Evolutionary conservation across 2,888 invertebrate genomes (phyloP).

Genomic region (Clunio marinus): DNA sequence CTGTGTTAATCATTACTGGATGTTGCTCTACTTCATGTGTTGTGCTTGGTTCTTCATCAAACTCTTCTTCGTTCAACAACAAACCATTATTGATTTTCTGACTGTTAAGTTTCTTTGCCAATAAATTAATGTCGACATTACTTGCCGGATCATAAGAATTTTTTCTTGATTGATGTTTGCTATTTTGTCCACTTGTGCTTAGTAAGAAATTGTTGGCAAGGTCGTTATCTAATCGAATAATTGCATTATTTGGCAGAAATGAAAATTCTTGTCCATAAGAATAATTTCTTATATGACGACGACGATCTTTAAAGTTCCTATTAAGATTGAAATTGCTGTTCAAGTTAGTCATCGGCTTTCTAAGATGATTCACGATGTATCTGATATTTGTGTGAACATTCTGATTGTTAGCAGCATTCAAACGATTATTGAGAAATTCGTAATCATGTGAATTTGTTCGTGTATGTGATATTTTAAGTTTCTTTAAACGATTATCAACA

Average conservation of each 20-base stretch:
- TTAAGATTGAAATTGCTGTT: conserved; percentile 36
- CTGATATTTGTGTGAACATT: conserved; percentile 47
- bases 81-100: conserved; percentile 36
- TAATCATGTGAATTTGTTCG: conserved; percentile 52
- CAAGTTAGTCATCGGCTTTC: conserved; percentile 41
- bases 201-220: conserved; percentile 46
- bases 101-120: conserved; percentile 32
- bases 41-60: conserved; percentile 51
- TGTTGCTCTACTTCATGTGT: background rate
- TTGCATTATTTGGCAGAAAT: conserved; percentile 50
- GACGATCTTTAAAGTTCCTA: conserved; percentile 40
- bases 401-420: conserved; percentile 20
- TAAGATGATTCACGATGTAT: conserved; percentile 50
- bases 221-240: conserved; percentile 48
- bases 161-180: conserved; percentile 39
- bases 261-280: conserved; percentile 51
- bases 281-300: conserved; percentile 51
- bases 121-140: conserved; percentile 37
- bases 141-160: conserved; percentile 39
- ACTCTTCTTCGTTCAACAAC: conserved; percentile 41
- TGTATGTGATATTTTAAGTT: conserved; percentile 47
- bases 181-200: conserved; percentile 32
- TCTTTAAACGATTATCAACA: conserved; percentile 44
- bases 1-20: background rate
- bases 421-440: conserved; percentile 45